These are phyloP conservation scores for Acipenser transmontanus DNA, from an alignment of 2,797 vertebrate genomes.

Conservation along the genomic window DNA sequence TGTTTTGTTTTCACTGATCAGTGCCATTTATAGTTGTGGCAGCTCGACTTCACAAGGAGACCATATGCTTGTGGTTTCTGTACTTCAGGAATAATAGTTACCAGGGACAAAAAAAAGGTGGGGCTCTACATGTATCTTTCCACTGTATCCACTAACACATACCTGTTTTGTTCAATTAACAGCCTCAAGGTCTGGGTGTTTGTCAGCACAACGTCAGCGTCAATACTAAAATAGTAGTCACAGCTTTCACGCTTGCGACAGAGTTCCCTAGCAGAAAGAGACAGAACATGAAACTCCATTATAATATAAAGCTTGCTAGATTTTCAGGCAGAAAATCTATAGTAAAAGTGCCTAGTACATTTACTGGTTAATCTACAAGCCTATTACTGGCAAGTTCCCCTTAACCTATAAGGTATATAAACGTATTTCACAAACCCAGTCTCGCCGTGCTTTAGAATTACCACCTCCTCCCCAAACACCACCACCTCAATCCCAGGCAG, in stretches of 20 bases:
- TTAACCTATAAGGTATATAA: too few species aligned
- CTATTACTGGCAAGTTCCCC: too few species aligned
- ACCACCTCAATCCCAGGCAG: too few species aligned
- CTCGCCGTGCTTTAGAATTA: too few species aligned
- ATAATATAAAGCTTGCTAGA: too few species aligned
- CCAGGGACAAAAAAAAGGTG: slow-evolving; percentile 25
- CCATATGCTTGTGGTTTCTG: slow-evolving; percentile 42
- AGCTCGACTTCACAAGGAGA: slow-evolving; percentile 27
- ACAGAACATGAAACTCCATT: slow-evolving; percentile 5
- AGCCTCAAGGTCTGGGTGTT: slow-evolving; percentile 83
- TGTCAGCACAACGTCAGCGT: slow-evolving; percentile 87
- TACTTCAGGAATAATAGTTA: slow-evolving; percentile 31
- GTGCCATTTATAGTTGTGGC: slow-evolving; percentile 40
- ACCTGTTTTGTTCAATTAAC: slow-evolving; percentile 97
- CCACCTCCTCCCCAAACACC: too few species aligned
- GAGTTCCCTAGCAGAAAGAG: slow-evolving; percentile 65
- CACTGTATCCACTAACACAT: slow-evolving; percentile 18
- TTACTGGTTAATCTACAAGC: too few species aligned
- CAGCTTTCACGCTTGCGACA: slow-evolving; percentile 81
- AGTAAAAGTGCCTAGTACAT: too few species aligned
- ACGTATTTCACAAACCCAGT: too few species aligned
- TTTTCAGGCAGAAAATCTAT: too few species aligned
- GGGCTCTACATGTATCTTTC: neutral
- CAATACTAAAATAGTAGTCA: slow-evolving; percentile 89
- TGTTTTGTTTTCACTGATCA: slow-evolving; percentile 45